Evolutionary conservation across 2,113 vertebrate species (phyloP).

Genomic region (Chelonoidis abingdonii): DNA sequence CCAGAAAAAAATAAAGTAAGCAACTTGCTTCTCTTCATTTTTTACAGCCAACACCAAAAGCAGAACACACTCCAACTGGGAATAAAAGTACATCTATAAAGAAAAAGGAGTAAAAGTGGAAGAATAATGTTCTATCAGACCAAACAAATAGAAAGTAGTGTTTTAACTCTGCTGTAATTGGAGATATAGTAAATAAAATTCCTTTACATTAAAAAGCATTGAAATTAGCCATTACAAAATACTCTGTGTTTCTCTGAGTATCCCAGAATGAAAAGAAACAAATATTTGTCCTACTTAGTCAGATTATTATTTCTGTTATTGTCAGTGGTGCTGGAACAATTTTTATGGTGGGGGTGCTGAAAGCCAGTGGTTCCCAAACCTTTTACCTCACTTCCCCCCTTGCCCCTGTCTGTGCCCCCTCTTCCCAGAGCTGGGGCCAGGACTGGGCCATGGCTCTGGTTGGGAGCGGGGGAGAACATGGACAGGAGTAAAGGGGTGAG

Average conservation of each 20-base stretch:
- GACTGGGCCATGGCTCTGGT: too few species aligned
- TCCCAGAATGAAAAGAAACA: neutral
- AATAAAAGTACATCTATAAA: neutral
- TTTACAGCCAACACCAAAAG: conserved; percentile 27
- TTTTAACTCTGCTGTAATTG: neutral
- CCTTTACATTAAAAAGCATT: neutral
- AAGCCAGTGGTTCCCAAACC: too few species aligned
- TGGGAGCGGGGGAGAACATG: accelerated
- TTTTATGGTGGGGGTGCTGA: too few species aligned
- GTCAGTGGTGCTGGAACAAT: neutral
- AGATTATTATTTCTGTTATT: neutral
- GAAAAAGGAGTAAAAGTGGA: neutral
- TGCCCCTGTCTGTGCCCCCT: too few species aligned
- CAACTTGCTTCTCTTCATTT: neutral
- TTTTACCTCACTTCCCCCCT: too few species aligned
- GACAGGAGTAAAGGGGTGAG: too few species aligned
- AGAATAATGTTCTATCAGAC: conserved; percentile 25
- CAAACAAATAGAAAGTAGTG: neutral
- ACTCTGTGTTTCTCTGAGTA: neutral
- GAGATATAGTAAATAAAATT: neutral
- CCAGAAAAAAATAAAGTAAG: neutral
- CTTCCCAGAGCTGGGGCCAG: too few species aligned
- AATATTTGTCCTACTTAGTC: neutral
- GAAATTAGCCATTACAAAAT: neutral
- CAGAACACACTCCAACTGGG: conserved; percentile 12